These are phyloP conservation scores for Ciconia stormi DNA, from an alignment of 2,113 vertebrate genomes.

Conservation along the genomic window DNA sequence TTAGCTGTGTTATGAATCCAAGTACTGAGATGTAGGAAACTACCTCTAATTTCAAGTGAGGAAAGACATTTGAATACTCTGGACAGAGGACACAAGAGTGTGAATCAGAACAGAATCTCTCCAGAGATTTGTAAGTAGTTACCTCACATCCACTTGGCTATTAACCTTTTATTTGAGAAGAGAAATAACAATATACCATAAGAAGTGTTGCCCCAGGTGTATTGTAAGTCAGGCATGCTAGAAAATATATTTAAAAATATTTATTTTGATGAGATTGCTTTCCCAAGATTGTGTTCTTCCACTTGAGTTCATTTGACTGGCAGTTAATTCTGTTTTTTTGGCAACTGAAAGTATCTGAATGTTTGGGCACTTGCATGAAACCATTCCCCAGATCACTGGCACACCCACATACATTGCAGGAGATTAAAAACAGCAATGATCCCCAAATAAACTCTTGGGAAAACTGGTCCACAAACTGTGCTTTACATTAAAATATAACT, in stretches of 20 bases:
- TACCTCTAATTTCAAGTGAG: not conserved
- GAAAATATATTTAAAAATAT: not conserved
- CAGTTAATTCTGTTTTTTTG: not conserved
- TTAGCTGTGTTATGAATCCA: not conserved
- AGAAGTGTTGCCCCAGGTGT: not conserved
- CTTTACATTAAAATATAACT: not conserved
- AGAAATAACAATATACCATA: not conserved
- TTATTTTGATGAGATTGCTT: not conserved
- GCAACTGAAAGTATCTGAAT: not conserved
- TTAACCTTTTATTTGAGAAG: not conserved
- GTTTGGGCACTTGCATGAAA: not conserved
- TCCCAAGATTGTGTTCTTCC: not conserved
- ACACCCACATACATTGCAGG: not conserved
- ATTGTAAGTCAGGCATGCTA: not conserved
- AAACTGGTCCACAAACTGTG: not conserved
- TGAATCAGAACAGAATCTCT: not conserved
- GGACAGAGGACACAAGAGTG: not conserved
- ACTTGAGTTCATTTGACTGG: constrained; percentile 1
- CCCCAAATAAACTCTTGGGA: not conserved
- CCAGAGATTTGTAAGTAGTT: not conserved
- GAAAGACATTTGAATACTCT: not conserved
- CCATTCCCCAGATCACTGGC: not conserved
- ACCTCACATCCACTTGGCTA: not conserved
- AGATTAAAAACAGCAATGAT: not conserved
- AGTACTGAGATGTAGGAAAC: not conserved